These are phyloP conservation scores for Babylonia areolata DNA, from an alignment of 1,140 invertebrate species.

Conservation along the genomic window DNA sequence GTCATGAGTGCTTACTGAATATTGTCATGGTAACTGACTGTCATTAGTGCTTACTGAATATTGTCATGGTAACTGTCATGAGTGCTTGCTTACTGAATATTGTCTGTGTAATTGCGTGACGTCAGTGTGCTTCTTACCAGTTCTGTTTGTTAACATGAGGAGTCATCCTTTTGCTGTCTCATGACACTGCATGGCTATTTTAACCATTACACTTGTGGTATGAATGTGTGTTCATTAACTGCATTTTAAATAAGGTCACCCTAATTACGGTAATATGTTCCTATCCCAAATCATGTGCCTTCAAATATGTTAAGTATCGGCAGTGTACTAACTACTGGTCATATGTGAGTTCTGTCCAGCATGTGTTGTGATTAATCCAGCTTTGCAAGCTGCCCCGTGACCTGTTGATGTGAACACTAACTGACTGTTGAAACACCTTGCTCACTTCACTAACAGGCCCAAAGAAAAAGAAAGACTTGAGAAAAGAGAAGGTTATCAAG, in stretches of 20 bases:
- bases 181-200: background rate
- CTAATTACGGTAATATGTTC: background rate
- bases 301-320: background rate
- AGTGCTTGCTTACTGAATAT: too few relatives aligned
- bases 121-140: background rate
- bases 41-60: background rate
- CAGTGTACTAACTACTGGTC: background rate
- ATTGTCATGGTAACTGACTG: conserved; percentile 18
- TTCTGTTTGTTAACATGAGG: background rate
- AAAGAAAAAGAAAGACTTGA: background rate
- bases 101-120: too few relatives aligned
- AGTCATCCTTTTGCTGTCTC: background rate
- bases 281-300: background rate
- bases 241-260: background rate
- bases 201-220: background rate
- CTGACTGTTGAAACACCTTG: background rate
- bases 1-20: background rate
- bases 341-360: background rate
- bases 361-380: background rate
- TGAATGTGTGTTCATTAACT: too few relatives aligned
- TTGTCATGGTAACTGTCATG: too few relatives aligned
- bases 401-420: background rate
- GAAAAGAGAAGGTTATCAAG: conserved; percentile 8
- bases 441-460: conserved; percentile 18
- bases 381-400: background rate